Base-by-base conservation (phyloP, 2,113 vertebrate species). In the Leucopsar rothschildi region DNA sequence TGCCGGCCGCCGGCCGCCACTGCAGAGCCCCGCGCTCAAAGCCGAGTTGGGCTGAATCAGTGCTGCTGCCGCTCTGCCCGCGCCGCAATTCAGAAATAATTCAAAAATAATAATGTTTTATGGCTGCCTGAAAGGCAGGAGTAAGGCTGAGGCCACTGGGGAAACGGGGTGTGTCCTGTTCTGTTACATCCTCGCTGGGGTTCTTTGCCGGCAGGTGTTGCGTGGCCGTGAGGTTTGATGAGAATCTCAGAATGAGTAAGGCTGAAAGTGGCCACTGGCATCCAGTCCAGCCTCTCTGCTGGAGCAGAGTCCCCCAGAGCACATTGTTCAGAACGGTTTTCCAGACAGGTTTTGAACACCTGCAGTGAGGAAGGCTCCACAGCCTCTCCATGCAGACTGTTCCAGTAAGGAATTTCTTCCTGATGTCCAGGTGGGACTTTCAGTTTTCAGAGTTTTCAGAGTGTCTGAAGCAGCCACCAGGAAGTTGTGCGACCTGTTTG, bases 1-100 rank as follows among this genome's bases (percentile, higher is more conserved):
- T 98, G 93, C 97, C 86, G 98, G 68, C 72, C 42, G 4, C 11
- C 3, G 2, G 14, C 44, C 24, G 59, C 39, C 24, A 63, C 78
- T 98, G 86, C 65, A 14, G 85, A 1, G 3, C 6, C 1, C 70
- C 44, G 76, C 86, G 33, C 72, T 61, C 42, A 52, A 52, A 52
- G 27, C 53, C 28, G 52, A 19, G 71, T 84, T 3, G 35, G 9
- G 45, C 61, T 88, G 70, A 19, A 37, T 66, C 93, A 10, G 31
- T 75, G 75, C 25, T 82, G 72, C 79, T 72, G 75, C 79, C 45
- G 90, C 81, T 95, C 84, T 29, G 5, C 39, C 88, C 6, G 7
- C 57, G 7, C 31, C 25, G 18, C 52, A 28, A 2, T 8, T 39
- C 39, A 11, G 39, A 39, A 39, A 39, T 39, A 40, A 14, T 12